Percentiles rank a stretch among this genome's conserved stretches.
Evolutionary conservation across 2,888 invertebrate genomes (phyloP).

Genomic region (Ganaspis brasiliensis): DNA sequence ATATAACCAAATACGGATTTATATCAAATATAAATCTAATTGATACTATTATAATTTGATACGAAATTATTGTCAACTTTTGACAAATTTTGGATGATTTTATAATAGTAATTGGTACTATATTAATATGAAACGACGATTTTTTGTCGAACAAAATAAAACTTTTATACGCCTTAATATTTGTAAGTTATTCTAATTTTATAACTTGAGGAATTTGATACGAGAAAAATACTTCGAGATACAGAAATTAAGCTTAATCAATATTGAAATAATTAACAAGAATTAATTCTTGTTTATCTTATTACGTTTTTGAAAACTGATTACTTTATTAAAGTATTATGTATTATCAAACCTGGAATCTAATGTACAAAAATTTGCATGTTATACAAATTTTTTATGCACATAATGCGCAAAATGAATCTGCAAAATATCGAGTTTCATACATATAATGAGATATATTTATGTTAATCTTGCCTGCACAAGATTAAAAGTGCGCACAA

Average conservation of each 20-base stretch:
- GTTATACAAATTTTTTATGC: background rate
- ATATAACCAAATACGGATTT: no score
- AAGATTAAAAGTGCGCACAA: slow-evolving; percentile 35
- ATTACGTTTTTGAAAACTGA: slow-evolving; percentile 21
- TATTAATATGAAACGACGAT: background rate
- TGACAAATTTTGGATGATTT: background rate
- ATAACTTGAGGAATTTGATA: background rate
- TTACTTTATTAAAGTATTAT: slow-evolving; percentile 34
- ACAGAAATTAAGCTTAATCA: background rate
- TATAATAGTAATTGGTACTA: background rate
- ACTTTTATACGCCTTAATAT: no score
- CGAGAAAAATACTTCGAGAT: background rate
- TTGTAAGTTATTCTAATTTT: no score
- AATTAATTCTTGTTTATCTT: slow-evolving; percentile 1
- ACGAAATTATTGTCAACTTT: background rate
- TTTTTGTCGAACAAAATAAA: no score
- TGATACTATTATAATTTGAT: no score
- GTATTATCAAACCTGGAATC: background rate
- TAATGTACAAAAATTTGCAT: no score
- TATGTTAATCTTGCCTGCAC: slow-evolving; percentile 16
- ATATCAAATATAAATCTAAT: no score
- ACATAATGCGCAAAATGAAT: background rate
- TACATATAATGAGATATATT: slow-evolving; percentile 2
- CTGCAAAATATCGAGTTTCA: slow-evolving; percentile 16
- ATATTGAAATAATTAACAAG: background rate